Conservation (phyloP, 2,797 vertebrate genomes). For the Tarsius wallacei region DNA sequence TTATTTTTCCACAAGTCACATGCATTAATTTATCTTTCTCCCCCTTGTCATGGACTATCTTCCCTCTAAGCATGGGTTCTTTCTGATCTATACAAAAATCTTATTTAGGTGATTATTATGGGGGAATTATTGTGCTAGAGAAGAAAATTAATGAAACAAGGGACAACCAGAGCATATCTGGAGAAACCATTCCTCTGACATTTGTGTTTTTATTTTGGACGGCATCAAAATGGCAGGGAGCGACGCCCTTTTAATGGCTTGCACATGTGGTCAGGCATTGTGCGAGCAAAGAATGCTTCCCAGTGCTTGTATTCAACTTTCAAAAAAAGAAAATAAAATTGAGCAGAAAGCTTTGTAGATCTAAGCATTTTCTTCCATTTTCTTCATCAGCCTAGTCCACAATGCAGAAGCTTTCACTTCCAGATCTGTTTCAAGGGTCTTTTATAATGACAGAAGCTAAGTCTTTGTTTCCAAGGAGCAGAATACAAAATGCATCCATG, state of each 20-base stretch:
- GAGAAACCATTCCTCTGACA: background rate
- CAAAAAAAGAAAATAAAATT: constrained; percentile 69
- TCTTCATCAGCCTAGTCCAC: constrained; percentile 1
- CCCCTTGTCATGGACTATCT: background rate
- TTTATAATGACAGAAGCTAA: constrained; percentile 76
- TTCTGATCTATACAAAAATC: constrained; percentile 41
- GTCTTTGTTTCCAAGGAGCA: constrained; percentile 75
- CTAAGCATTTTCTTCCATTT: constrained; percentile 65
- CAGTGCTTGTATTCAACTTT: constrained; percentile 71
- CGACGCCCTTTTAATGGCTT: background rate
- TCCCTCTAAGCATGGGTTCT: background rate
- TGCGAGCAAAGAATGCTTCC: constrained; percentile 66
- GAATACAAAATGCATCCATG: constrained; percentile 69
- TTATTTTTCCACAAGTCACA: background rate
- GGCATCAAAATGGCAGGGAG: constrained; percentile 11
- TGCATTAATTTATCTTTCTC: constrained; percentile 23
- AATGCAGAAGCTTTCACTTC: constrained; percentile 73
- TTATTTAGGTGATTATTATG: constrained; percentile 62
- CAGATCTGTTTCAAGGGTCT: constrained; percentile 76
- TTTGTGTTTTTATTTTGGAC: constrained; percentile 63
- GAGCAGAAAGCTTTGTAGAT: constrained; percentile 70
- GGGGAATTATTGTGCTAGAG: constrained; percentile 48
- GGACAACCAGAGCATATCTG: constrained; percentile 59
- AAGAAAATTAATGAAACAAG: background rate
- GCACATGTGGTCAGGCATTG: constrained; percentile 48